Evolutionary conservation across 2,888 invertebrate species (phyloP).

Genomic region (Lycocerus yunnanus): DNA sequence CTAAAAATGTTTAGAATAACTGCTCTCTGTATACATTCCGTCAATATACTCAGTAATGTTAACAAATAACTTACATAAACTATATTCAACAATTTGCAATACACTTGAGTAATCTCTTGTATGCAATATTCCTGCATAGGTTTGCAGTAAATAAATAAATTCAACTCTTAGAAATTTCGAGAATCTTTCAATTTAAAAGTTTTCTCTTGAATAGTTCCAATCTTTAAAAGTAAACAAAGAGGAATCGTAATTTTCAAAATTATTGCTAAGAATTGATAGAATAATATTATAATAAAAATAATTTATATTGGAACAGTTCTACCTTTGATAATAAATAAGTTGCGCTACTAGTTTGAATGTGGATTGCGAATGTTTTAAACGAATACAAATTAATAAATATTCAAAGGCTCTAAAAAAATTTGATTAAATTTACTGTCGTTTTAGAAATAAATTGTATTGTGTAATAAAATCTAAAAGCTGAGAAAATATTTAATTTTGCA

Average conservation of each 20-base stretch:
- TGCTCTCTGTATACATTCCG: background rate
- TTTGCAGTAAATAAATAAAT: background rate
- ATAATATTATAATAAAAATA: background rate
- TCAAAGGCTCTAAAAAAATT: background rate
- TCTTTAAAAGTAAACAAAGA: background rate
- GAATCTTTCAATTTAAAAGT: background rate
- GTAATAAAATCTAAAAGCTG: background rate
- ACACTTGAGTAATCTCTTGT: background rate
- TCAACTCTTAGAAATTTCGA: background rate
- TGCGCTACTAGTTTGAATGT: background rate
- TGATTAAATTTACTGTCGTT: background rate
- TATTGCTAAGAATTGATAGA: background rate
- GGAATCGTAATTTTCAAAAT: background rate
- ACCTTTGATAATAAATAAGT: background rate
- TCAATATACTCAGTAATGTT: background rate
- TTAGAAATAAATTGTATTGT: background rate
- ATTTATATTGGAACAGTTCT: background rate
- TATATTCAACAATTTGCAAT: background rate
- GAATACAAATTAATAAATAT: too few relatives aligned
- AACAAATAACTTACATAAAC: background rate
- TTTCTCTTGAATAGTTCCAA: background rate
- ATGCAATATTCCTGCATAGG: background rate
- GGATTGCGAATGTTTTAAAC: background rate
- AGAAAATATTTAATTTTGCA: background rate
- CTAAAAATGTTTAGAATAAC: background rate